Evolutionary conservation across 2,888 invertebrate genomes (phyloP).

Genomic region (Plemyria rubiginata): DNA sequence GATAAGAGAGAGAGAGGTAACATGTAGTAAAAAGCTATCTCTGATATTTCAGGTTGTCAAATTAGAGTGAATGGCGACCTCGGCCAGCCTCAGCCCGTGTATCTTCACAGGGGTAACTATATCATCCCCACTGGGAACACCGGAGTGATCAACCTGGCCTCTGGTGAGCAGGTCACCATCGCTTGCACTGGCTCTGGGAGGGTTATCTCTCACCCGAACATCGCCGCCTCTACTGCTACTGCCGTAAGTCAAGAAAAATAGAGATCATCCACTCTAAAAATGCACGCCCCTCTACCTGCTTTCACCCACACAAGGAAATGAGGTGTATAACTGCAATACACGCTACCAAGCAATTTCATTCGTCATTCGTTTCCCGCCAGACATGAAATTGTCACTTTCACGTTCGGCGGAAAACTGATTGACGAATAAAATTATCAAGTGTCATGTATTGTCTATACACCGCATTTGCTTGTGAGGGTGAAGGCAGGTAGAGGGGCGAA

Average conservation of each 20-base stretch:
- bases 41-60: constrained; percentile 63
- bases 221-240: constrained; percentile 51
- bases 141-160: constrained; percentile 59
- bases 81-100: constrained; percentile 85
- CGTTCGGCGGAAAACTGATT: too few species aligned
- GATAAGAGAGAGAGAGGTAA: background rate
- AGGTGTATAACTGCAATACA: too few species aligned
- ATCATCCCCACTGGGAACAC: constrained; percentile 62
- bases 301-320: too few species aligned
- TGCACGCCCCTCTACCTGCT: too few species aligned
- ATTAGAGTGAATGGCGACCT: constrained; percentile 79
- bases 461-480: too few species aligned
- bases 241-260: constrained; percentile 60
- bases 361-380: too few species aligned
- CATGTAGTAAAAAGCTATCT: background rate
- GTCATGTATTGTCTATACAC: too few species aligned
- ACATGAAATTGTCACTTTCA: too few species aligned
- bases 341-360: too few species aligned
- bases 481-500: too few species aligned
- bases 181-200: constrained; percentile 67
- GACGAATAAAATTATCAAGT: too few species aligned
- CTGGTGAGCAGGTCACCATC: constrained; percentile 63
- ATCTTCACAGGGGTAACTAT: constrained; percentile 72
- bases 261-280: too few species aligned
- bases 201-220: constrained; percentile 62